Percentiles rank a stretch among this genome's conserved stretches.
Conservation (phyloP, 2,113 vertebrate genomes). For the Haemorhous mexicanus region DNA sequence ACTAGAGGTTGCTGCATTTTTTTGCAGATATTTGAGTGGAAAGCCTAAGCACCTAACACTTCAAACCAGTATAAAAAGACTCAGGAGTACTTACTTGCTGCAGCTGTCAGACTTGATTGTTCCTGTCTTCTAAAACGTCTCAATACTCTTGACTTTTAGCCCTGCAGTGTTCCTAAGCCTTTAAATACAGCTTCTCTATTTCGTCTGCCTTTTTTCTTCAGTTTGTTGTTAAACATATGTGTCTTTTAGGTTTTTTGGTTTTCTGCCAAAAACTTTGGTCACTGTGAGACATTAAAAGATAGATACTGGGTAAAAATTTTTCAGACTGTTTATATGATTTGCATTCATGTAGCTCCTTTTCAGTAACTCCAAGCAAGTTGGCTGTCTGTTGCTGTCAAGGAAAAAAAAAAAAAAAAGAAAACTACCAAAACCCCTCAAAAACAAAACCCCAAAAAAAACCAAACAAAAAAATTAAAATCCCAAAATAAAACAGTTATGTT, state of each 20-base stretch:
- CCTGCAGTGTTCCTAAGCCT: not conserved
- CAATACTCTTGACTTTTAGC: not conserved
- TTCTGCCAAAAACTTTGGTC: not conserved
- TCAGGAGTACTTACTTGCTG: not conserved
- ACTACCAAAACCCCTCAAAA: not conserved
- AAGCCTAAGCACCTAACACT: not conserved
- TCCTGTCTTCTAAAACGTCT: not conserved
- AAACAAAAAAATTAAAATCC: not conserved
- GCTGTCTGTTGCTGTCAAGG: not conserved
- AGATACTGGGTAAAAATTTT: not conserved
- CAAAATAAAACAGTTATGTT: not conserved
- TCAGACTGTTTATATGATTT: not conserved
- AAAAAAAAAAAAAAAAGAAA: not conserved
- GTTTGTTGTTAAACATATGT: not conserved
- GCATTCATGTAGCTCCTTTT: not conserved
- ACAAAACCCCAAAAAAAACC: not conserved
- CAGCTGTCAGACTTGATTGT: not conserved
- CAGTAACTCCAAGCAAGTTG: not conserved
- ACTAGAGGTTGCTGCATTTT: not conserved
- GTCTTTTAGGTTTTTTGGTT: not conserved
- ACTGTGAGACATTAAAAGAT: not conserved
- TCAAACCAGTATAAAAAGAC: not conserved
- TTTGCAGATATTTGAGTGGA: not conserved
- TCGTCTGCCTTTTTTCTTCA: not conserved
- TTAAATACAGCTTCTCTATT: not conserved